These are phyloP conservation scores for Xenopus borealis DNA, from an alignment of 2,113 vertebrate genomes.

Conservation along the genomic window DNA sequence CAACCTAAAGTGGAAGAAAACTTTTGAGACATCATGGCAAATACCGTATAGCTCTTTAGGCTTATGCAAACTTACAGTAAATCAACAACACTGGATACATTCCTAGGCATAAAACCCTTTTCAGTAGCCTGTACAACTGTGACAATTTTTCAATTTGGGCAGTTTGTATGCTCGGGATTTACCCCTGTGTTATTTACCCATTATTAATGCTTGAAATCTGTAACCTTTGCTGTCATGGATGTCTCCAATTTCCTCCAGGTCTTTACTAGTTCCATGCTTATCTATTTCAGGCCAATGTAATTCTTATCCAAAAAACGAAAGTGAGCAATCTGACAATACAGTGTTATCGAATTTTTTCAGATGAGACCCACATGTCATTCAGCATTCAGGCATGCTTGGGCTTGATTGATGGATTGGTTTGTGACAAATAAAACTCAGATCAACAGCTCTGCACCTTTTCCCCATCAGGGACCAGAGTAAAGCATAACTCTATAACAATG, in stretches of 20 bases:
- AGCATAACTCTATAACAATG: slow-evolving; percentile 96
- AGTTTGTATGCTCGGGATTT: slow-evolving; percentile 57
- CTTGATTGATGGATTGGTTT: slow-evolving; percentile 99
- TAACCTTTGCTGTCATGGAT: slow-evolving; percentile 72
- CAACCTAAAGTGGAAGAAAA: background rate
- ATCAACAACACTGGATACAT: slow-evolving; percentile 23
- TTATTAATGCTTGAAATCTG: slow-evolving; percentile 83
- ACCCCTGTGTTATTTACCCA: slow-evolving; percentile 73
- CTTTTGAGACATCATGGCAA: slow-evolving; percentile 3
- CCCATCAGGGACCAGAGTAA: slow-evolving; percentile 81
- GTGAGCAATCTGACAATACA: slow-evolving; percentile 87
- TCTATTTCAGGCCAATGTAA: slow-evolving; percentile 98
- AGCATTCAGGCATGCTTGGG: slow-evolving; percentile 73
- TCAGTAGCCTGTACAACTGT: slow-evolving; percentile 4
- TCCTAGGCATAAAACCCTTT: slow-evolving; percentile 23
- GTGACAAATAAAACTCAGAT: slow-evolving; percentile 93
- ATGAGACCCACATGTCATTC: slow-evolving; percentile 93
- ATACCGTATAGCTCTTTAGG: slow-evolving; percentile 21
- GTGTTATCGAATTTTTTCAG: slow-evolving; percentile 99
- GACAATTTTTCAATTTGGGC: slow-evolving; percentile 51
- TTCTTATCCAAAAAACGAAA: slow-evolving; percentile 83
- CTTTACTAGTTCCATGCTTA: slow-evolving; percentile 89
- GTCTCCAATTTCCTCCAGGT: slow-evolving; percentile 78
- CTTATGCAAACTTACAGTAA: slow-evolving; percentile 23
- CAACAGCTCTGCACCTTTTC: slow-evolving; percentile 90